A percentile compares a stretch with the other conserved stretches of the same genome.
phyloP scores from a whole-genome alignment of 2,888 invertebrate genomes.

The Chrysolina haemoptera region DNA sequence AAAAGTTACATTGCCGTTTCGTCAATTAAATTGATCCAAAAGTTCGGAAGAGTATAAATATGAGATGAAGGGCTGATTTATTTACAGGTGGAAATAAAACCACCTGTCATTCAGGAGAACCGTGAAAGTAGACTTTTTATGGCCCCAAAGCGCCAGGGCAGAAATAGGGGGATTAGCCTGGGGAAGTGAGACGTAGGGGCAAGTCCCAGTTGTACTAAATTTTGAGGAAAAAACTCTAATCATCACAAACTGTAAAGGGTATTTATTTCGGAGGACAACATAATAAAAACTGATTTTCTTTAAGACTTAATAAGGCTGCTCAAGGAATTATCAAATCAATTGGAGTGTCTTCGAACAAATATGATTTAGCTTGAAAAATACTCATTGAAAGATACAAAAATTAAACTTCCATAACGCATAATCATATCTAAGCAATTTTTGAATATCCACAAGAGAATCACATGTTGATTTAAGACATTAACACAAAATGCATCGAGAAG shows the following conservation, averaged over 20 bases:
- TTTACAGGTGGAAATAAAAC: conserved; percentile 53
- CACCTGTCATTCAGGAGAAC: conserved; percentile 47
- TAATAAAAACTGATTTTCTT: too few species aligned
- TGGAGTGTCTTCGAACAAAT: too few species aligned
- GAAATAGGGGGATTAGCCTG: conserved; percentile 9
- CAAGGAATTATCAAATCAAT: too few species aligned
- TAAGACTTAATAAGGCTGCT: too few species aligned
- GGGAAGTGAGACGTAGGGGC: neutral
- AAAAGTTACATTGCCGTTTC: conserved; percentile 42
- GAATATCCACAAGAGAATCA: too few species aligned
- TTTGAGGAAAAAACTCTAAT: neutral
- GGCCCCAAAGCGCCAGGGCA: conserved; percentile 20
- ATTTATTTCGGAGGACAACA: too few species aligned
- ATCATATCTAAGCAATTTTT: too few species aligned
- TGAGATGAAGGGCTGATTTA: conserved; percentile 51
- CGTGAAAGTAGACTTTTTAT: conserved; percentile 39
- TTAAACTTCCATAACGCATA: too few species aligned
- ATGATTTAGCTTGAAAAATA: too few species aligned
- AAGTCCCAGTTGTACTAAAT: neutral
- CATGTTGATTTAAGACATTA: too few species aligned
- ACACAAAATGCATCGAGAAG: too few species aligned
- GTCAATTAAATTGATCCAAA: conserved; percentile 42
- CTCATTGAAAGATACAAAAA: too few species aligned
- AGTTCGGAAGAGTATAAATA: conserved; percentile 46
- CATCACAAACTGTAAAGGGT: neutral